These are phyloP conservation scores for Bembecia ichneumoniformis DNA, from an alignment of 2,888 invertebrate species.

Conservation along the genomic window DNA sequence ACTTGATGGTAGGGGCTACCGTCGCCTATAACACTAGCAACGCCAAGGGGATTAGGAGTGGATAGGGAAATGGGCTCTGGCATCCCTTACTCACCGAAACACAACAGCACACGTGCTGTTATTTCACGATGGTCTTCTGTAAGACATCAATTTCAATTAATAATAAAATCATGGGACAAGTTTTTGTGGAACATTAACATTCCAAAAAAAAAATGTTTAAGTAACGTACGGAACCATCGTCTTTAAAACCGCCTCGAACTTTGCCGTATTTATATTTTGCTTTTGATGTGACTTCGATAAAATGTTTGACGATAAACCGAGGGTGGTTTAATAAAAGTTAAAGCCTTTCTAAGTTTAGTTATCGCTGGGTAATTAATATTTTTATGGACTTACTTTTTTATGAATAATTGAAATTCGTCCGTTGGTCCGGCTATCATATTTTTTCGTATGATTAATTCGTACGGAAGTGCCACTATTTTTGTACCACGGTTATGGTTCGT, in stretches of 20 bases:
- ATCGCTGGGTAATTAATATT: constrained; percentile 53
- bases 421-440: constrained; percentile 14
- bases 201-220: background rate
- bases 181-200: too few species aligned
- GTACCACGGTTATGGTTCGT: constrained; percentile 1
- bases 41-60: too few species aligned
- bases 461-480: background rate
- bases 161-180: too few species aligned
- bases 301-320: constrained; percentile 21
- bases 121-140: too few species aligned
- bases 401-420: constrained; percentile 14
- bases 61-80: too few species aligned
- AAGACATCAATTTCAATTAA: too few species aligned
- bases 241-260: constrained; percentile 1
- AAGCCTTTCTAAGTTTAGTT: constrained; percentile 32
- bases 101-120: too few species aligned
- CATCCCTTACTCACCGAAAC: too few species aligned
- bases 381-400: constrained; percentile 28
- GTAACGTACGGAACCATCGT: background rate
- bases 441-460: constrained; percentile 17
- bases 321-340: constrained; percentile 28
- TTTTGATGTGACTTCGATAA: constrained; percentile 20
- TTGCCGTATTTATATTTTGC: constrained; percentile 5
- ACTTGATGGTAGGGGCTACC: too few species aligned
- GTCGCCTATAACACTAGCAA: too few species aligned